A percentile compares a stretch with the other conserved stretches of the same genome.
These are phyloP conservation scores for Leucoma salicis DNA, from an alignment of 2,888 invertebrate genomes.

Conservation along the genomic window DNA sequence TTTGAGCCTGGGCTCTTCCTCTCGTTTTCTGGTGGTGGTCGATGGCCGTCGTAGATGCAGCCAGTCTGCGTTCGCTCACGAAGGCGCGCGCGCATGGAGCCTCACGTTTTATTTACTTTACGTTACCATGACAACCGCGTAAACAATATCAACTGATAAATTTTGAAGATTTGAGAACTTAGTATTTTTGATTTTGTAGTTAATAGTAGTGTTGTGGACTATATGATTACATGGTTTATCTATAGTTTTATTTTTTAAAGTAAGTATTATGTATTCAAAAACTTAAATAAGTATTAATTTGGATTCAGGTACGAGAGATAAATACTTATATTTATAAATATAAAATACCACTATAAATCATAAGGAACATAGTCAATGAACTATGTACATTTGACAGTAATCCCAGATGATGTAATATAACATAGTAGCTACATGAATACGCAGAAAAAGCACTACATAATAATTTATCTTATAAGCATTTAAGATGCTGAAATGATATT, in stretches of 20 bases:
- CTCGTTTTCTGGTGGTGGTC: conserved; percentile 67
- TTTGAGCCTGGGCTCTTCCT: conserved; percentile 67
- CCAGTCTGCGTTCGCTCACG: conserved; percentile 70
- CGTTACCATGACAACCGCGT: conserved; percentile 78
- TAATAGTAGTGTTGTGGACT: conserved; percentile 25
- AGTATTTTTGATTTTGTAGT: not conserved
- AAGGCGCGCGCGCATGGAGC: conserved; percentile 71
- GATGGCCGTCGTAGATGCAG: conserved; percentile 54
- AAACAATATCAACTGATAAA: conserved; percentile 40
- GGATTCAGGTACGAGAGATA: no score
- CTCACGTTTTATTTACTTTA: conserved; percentile 58
- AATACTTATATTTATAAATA: no score
- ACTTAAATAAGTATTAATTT: no score
- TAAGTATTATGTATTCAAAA: conserved; percentile 21
- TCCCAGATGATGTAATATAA: no score
- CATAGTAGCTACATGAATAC: no score
- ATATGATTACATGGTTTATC: conserved; percentile 21
- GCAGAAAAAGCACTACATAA: no score
- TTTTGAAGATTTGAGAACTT: not conserved
- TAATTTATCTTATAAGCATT: no score
- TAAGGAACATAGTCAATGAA: no score
- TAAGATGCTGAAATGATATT: no score
- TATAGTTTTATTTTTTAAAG: conserved; percentile 24
- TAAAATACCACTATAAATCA: no score
- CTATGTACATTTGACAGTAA: no score